phyloP scores from a whole-genome alignment of 2,888 invertebrate species.

The Troides helena region DNA sequence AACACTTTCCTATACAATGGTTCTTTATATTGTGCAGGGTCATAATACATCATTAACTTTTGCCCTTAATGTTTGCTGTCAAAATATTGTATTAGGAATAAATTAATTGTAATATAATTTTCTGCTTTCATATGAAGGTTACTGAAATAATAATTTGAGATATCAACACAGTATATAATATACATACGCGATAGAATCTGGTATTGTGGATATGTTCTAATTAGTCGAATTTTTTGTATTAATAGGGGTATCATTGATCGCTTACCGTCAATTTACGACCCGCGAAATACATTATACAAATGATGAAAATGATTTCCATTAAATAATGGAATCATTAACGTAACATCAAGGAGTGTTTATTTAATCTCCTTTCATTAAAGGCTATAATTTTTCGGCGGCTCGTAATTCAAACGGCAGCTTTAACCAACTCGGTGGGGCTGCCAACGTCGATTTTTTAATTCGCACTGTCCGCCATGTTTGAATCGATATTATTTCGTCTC shows the following conservation, averaged over 20 bases:
- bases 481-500: neutral
- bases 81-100: neutral
- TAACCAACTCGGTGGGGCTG: neutral
- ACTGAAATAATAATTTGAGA: no score
- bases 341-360: neutral
- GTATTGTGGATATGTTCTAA: no score
- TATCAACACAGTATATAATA: no score
- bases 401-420: constrained; percentile 3
- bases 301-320: neutral
- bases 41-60: neutral
- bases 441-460: constrained; percentile 11
- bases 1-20: no score
- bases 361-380: neutral
- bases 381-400: constrained; percentile 2
- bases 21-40: neutral
- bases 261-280: no score
- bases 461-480: no score
- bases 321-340: neutral
- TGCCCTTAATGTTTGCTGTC: neutral
- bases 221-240: no score
- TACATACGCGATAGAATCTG: no score
- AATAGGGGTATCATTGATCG: no score
- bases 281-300: no score
- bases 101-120: no score
- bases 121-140: no score